phyloP scores from a whole-genome alignment of 2,113 vertebrate genomes.

The Apteryx owenii region DNA sequence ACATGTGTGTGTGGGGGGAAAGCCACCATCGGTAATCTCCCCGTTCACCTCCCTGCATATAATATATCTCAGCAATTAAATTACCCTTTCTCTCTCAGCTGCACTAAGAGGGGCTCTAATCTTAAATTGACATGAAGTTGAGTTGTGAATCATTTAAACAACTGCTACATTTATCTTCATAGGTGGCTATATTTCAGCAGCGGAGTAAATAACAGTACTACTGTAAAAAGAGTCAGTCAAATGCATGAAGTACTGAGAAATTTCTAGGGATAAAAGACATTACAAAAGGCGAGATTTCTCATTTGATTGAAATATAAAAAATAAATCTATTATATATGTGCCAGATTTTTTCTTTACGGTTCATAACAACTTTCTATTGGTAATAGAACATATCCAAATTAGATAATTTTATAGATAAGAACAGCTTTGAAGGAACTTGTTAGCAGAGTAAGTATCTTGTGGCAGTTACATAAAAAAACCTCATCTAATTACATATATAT shows the following conservation, averaged over 20 bases:
- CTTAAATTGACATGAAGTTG: neutral
- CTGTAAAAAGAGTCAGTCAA: neutral
- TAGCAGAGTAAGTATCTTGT: conserved; percentile 9
- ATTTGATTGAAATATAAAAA: neutral
- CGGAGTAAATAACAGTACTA: conserved; percentile 25
- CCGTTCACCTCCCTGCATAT: neutral
- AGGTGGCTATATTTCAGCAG: conserved; percentile 27
- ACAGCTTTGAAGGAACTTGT: conserved; percentile 17
- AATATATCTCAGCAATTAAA: neutral
- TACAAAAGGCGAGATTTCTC: neutral
- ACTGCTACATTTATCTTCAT: conserved; percentile 31
- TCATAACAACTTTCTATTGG: neutral
- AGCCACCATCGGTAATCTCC: neutral
- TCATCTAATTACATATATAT: conserved; percentile 48
- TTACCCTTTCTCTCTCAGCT: neutral
- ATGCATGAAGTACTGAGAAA: neutral
- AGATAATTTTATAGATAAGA: conserved; percentile 29
- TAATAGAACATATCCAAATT: conserved; percentile 10
- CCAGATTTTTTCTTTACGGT: neutral
- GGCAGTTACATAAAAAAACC: conserved; percentile 57
- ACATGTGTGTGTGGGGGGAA: neutral
- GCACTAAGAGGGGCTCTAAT: neutral
- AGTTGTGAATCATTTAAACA: neutral
- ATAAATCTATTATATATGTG: neutral
- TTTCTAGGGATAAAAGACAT: neutral